Evolutionary conservation across 2,113 vertebrate species (phyloP).

Genomic region (Mixornis gularis): DNA sequence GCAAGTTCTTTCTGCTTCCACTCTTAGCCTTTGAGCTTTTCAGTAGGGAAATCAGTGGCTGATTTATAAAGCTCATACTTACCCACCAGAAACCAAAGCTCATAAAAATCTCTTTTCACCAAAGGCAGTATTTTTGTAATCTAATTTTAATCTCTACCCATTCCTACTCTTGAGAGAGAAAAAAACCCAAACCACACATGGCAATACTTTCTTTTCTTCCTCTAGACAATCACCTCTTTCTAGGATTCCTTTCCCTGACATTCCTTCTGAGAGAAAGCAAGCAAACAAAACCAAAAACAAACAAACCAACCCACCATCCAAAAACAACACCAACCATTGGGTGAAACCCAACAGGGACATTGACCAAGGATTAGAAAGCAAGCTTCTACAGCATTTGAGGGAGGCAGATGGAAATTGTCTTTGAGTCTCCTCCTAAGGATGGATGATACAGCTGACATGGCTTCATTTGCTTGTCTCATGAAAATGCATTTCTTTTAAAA

Average conservation of each 20-base stretch:
- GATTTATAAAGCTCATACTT: slow-evolving; percentile 41
- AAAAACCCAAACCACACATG: neutral
- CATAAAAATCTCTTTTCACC: neutral
- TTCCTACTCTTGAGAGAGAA: neutral
- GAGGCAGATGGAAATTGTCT: neutral
- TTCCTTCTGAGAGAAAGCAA: neutral
- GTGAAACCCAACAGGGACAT: neutral
- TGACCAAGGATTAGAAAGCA: neutral
- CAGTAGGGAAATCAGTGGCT: slow-evolving; percentile 19
- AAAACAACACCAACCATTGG: neutral
- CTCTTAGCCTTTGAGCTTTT: slow-evolving; percentile 12
- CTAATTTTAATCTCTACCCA: slow-evolving; percentile 1
- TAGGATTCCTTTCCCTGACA: neutral
- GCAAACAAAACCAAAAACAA: neutral
- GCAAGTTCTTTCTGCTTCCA: neutral
- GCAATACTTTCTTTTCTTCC: neutral
- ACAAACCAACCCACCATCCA: neutral
- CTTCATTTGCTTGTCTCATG: neutral
- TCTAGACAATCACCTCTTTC: neutral
- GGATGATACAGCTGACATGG: neutral
- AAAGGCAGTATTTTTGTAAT: slow-evolving; percentile 12
- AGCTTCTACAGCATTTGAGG: neutral
- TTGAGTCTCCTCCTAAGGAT: neutral
- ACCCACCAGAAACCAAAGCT: neutral
- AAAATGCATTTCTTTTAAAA: neutral